Percentiles rank a stretch among this genome's conserved stretches.
Conservation (phyloP, 2,113 vertebrate genomes). For the Corynorhinus townsendii region DNA sequence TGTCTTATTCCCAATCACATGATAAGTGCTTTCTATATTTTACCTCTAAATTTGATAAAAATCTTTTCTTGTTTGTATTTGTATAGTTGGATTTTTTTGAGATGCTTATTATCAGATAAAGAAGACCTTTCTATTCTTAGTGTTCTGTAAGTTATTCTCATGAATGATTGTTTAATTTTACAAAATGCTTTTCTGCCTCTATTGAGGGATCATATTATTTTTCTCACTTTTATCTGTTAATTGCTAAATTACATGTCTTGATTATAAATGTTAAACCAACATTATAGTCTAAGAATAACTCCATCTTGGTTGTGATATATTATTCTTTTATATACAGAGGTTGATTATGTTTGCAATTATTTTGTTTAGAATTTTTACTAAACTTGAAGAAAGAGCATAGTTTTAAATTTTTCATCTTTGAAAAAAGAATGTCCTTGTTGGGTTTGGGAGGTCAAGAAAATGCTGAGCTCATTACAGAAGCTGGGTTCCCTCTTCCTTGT, state of each 20-base stretch:
- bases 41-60: background rate
- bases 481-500: background rate
- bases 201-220: background rate
- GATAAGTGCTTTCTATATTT: background rate
- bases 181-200: background rate
- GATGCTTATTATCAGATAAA: background rate
- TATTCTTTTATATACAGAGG: background rate
- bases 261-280: background rate
- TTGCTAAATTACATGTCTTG: background rate
- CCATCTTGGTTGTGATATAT: background rate
- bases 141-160: background rate
- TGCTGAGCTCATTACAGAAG: background rate
- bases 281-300: background rate
- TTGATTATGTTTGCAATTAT: background rate
- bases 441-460: background rate
- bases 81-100: background rate
- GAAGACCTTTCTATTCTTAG: background rate
- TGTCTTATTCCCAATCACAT: background rate
- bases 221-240: background rate
- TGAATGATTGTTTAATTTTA: background rate
- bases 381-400: background rate
- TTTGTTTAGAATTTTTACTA: constrained; percentile 1
- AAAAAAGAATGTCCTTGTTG: background rate
- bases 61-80: background rate
- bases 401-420: background rate